Evolutionary conservation across 2,797 vertebrate genomes (phyloP), one percentile per base, ranked within the genome.

Genomic region (Dipus sagitta): DNA sequence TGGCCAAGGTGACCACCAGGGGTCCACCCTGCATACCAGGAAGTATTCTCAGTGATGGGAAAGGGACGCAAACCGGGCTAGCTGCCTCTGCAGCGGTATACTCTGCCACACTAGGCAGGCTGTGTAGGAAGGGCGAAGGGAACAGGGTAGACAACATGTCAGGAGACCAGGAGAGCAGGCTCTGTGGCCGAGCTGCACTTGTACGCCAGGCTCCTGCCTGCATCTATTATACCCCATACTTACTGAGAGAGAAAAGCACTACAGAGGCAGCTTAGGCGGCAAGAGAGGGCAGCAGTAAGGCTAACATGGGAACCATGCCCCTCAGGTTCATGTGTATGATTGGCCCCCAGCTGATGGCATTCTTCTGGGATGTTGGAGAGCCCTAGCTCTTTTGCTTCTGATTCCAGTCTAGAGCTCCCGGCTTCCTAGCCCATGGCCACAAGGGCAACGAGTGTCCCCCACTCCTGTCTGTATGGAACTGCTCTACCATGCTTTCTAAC

Each of bases 51-150:
- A 81, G 72, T 80, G 71, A 64, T 77, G 77, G 42, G n/a, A 80
- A 77, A 67, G 13, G 1, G 32, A 58, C 9, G 12, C 0, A 0
- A 21, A 34, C 24, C 11, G 0, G 12, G 47, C 47, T 47, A 7
- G 54, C 5, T 81, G 64, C 11, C 26, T n/a, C 28, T 71, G 6
- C 13, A 58, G 30, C 13, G 1, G 0, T 52, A 17, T 54, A 9
- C 21, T 14, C 74, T 38, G 14, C 7, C 81, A 38, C 52, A 24
- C 54, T 82, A 60, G 54, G 68, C 18, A 14, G 60, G n/a, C 65
- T 4, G 4, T 1, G 0, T 28, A 28, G 75, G 32, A 15, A 28
- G n/a, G 34, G 14, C 32, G 9, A n/a, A 9, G 64, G 13, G 28
- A 38, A 77, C 28, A 54, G 47, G 6, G 0, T 8, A 6, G 42